phyloP scores from a whole-genome alignment of 1,140 invertebrate genomes.

The Steinernema khuongi region DNA sequence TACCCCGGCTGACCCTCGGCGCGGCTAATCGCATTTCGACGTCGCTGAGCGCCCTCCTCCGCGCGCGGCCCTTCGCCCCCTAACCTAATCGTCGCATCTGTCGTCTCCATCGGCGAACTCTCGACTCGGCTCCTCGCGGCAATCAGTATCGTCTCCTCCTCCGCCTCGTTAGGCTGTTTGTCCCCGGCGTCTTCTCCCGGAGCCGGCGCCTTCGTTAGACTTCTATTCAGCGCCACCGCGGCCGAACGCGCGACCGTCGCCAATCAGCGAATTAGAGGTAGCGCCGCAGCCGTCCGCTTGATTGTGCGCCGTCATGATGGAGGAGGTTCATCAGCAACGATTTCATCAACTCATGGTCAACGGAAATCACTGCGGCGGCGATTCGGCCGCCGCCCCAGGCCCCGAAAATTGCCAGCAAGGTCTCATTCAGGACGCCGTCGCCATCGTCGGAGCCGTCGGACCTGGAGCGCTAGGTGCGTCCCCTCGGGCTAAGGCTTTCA shows the following conservation, averaged over 20 bases:
- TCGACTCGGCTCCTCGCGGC: background rate
- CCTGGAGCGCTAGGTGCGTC: background rate
- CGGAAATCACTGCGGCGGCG: conserved; percentile 16
- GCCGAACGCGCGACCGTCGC: conserved; percentile 8
- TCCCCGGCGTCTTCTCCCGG: background rate
- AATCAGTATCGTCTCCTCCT: conserved; percentile 11
- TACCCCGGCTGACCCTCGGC: background rate
- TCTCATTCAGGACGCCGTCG: conserved; percentile 16
- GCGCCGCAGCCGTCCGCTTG: background rate
- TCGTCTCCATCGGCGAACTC: background rate
- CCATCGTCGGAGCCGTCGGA: background rate
- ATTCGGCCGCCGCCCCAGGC: conserved; percentile 15
- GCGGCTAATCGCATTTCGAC: conserved; percentile 4
- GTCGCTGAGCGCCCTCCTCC: background rate
- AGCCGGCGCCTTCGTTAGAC: background rate
- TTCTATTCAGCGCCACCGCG: background rate
- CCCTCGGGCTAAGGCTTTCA: no score
- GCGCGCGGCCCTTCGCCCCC: background rate
- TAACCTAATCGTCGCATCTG: conserved; percentile 15
- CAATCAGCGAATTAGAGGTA: conserved; percentile 16
- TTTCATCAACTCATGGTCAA: conserved; percentile 15
- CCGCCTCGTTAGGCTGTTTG: conserved; percentile 16
- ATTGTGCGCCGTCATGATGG: conserved; percentile 5
- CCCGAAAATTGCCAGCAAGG: conserved; percentile 14
- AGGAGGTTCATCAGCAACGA: conserved; percentile 15